Base-by-base conservation (phyloP, 2,113 vertebrate genomes). In the Poecilia latipinna region DNA sequence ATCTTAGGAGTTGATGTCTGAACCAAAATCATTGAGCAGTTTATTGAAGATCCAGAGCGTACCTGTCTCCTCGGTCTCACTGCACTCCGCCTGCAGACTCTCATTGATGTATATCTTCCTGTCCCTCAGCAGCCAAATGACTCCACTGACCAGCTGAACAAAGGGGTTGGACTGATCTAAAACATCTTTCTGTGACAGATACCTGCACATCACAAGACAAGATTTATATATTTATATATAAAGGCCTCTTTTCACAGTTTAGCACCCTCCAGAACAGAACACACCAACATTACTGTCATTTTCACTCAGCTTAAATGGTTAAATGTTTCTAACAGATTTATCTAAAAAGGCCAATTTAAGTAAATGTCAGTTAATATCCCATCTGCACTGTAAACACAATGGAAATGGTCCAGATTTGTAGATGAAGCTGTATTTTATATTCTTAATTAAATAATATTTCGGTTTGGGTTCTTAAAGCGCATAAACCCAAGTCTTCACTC, bases 51-150 rank as follows among this genome's bases (percentile, higher is more conserved):
- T 10, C 1, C 17, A 48, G 22, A 26, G 26, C 15, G 3, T 83
- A 98, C 98, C 98, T 32, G 97, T 97, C 86, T 95, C 92, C 89
- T 99, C 96, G 0, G 90, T 94, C 61, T 95, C 39, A 1, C 83
- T 88, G 2, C 97, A 98, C 86, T 99, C 98, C 0, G 94, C 84
- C 0, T 7, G 19, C 54, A 92, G 87, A 76, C 97, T 99, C 84
- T 97, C 89, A 0, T 86, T 90, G 88, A 99, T 68, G 88, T 99
- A 98, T 72, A 96, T 68, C 17, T 95, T 79, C 6, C 97, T 95
- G 0, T 95, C 86, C 60, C 98, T 96, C 22, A 99, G 88, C 32
- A 99, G 94, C 98, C 98, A 99, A 37, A 96, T 94, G 1, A 99
- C 98, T 0, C 97, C 97, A 0, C 96, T 97, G 82, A 99, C 90